Evolutionary conservation across 2,113 vertebrate genomes (phyloP).

Genomic region (Stegastes partitus): DNA sequence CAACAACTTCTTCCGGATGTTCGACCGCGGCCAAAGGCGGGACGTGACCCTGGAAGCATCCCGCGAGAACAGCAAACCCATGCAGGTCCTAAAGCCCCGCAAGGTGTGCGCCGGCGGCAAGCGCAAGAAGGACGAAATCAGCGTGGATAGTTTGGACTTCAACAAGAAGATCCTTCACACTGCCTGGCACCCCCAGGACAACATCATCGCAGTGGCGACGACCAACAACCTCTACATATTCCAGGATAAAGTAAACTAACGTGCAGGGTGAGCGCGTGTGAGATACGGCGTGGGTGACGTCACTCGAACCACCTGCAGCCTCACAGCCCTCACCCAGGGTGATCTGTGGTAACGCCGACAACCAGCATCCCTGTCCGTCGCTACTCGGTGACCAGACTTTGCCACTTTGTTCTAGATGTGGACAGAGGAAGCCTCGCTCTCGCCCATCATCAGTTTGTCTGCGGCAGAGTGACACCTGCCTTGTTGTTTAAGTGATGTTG

Average conservation of each 20-base stretch:
- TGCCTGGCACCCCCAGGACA: conserved; percentile 98
- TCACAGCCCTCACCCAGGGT: conserved; percentile 39
- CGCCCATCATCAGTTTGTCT: conserved; percentile 59
- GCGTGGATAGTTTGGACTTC: conserved; percentile 99
- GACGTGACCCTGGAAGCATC: conserved; percentile 96
- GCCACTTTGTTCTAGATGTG: conserved; percentile 74
- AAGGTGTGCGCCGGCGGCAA: conserved; percentile 97
- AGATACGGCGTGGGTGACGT: conserved; percentile 30
- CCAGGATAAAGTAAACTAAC: conserved; percentile 98
- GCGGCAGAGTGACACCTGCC: conserved; percentile 75
- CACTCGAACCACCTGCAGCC: conserved; percentile 43
- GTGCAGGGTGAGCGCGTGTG: background rate
- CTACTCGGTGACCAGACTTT: conserved; percentile 66
- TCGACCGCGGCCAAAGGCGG: conserved; percentile 92
- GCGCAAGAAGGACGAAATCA: conserved; percentile 99
- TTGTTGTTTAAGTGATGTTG: conserved; percentile 78
- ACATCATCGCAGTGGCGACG: conserved; percentile 98
- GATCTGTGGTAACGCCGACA: conserved; percentile 50
- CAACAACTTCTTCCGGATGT: conserved; percentile 99
- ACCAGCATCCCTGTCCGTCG: conserved; percentile 61
- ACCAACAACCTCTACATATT: conserved; percentile 99
- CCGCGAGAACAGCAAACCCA: conserved; percentile 95
- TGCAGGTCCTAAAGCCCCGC: conserved; percentile 94
- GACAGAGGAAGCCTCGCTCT: conserved; percentile 71
- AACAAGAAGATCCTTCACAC: conserved; percentile 99